phyloP scores from a whole-genome alignment of 2,888 invertebrate genomes.

The Entomobrya proxima region DNA sequence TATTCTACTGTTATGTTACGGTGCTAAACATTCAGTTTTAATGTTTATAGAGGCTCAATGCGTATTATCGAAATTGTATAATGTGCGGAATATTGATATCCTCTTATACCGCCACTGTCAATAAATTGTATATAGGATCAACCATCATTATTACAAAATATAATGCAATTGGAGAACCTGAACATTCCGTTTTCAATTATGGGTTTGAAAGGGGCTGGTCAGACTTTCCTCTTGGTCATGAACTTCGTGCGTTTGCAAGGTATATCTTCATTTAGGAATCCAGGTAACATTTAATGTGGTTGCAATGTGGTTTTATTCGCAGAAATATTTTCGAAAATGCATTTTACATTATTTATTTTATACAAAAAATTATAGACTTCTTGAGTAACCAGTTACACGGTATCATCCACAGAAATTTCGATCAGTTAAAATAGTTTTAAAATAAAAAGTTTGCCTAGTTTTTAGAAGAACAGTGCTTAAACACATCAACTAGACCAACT shows the following conservation, averaged over 20 bases:
- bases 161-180: slow-evolving; percentile 30
- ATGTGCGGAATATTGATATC: no score
- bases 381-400: no score
- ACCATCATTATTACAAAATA: slow-evolving; percentile 2
- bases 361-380: no score
- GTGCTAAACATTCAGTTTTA: neutral
- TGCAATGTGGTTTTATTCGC: neutral
- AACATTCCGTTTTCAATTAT: slow-evolving; percentile 43
- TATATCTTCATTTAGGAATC: slow-evolving; percentile 35
- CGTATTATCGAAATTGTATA: neutral
- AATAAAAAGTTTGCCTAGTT: no score
- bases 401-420: no score
- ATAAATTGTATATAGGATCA: neutral
- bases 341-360: slow-evolving; percentile 18
- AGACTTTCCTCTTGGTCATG: slow-evolving; percentile 52
- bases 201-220: slow-evolving; percentile 39
- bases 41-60: neutral
- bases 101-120: no score
- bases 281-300: neutral
- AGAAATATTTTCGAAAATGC: neutral
- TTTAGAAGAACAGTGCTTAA: no score
- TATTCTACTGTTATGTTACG: neutral
- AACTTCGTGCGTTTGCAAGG: slow-evolving; percentile 47
- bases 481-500: neutral
- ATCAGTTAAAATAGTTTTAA: no score